Evolutionary conservation across 2,888 invertebrate species (phyloP).

Genomic region (Falcaria lacertinaria): DNA sequence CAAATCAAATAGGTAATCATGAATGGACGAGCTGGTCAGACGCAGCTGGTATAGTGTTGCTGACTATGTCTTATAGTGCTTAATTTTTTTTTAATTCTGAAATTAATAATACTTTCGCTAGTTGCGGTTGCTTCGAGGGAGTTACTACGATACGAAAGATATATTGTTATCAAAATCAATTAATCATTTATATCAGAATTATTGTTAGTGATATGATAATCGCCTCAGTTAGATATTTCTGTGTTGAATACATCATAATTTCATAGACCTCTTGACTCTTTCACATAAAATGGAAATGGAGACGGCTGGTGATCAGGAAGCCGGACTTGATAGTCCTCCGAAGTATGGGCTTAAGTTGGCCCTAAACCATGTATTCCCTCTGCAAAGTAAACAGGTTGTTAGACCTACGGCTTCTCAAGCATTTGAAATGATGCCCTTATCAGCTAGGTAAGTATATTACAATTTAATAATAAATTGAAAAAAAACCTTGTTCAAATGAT

Average conservation of each 20-base stretch:
- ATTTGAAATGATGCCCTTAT: conserved; percentile 84
- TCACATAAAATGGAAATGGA: conserved; percentile 41
- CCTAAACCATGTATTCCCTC: conserved; percentile 86
- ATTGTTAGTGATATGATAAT: background rate
- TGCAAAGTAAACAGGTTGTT: conserved; percentile 84
- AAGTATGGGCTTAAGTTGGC: conserved; percentile 86
- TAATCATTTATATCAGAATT: background rate
- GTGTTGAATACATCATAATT: background rate
- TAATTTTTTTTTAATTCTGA: no score
- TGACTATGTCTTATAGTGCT: no score
- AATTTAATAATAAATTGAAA: no score
- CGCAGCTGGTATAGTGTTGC: no score
- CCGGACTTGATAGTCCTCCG: conserved; percentile 64
- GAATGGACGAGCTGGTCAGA: no score
- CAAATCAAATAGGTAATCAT: no score
- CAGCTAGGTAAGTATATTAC: conserved; percentile 80
- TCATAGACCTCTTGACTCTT: background rate
- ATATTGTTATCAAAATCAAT: background rate
- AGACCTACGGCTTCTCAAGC: conserved; percentile 84
- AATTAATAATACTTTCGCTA: no score
- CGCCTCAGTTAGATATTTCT: background rate
- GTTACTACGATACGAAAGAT: no score
- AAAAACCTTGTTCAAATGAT: no score
- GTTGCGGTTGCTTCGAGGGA: no score
- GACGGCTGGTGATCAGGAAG: conserved; percentile 27